These are phyloP conservation scores for Thamnophis sirtalis DNA, from an alignment of 2,113 vertebrate species.

Conservation along the genomic window DNA sequence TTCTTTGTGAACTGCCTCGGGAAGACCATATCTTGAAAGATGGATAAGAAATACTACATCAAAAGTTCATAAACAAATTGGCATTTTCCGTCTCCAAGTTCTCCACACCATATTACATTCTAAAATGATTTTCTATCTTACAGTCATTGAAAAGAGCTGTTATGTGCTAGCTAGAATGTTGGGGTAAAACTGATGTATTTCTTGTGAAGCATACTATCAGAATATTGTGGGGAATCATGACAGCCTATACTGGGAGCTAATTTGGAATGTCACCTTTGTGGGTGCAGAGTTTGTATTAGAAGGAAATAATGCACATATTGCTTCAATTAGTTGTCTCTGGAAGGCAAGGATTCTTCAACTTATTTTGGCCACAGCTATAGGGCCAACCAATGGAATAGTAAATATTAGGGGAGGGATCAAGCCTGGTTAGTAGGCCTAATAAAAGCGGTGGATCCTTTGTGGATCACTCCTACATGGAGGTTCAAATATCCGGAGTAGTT, in stretches of 20 bases:
- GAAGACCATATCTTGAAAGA: background rate
- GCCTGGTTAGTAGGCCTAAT: background rate
- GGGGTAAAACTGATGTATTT: background rate
- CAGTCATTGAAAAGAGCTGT: background rate
- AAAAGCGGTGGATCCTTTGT: background rate
- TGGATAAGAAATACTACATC: background rate
- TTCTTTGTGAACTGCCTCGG: background rate
- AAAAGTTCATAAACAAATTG: background rate
- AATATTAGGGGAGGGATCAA: background rate
- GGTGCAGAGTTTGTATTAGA: background rate
- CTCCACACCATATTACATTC: background rate
- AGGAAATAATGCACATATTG: background rate
- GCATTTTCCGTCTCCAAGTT: background rate
- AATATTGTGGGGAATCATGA: background rate
- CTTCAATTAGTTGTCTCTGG: background rate
- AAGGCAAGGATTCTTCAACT: background rate
- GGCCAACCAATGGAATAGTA: background rate
- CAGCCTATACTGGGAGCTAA: background rate
- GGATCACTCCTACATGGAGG: accelerated
- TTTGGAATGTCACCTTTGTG: background rate
- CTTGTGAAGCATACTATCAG: background rate
- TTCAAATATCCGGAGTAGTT: slow-evolving; percentile 4
- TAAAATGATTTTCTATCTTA: background rate
- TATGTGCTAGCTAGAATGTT: background rate
- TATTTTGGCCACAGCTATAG: background rate